These are phyloP conservation scores for Orchesella flavescens DNA, from an alignment of 2,888 invertebrate genomes.

Conservation along the genomic window DNA sequence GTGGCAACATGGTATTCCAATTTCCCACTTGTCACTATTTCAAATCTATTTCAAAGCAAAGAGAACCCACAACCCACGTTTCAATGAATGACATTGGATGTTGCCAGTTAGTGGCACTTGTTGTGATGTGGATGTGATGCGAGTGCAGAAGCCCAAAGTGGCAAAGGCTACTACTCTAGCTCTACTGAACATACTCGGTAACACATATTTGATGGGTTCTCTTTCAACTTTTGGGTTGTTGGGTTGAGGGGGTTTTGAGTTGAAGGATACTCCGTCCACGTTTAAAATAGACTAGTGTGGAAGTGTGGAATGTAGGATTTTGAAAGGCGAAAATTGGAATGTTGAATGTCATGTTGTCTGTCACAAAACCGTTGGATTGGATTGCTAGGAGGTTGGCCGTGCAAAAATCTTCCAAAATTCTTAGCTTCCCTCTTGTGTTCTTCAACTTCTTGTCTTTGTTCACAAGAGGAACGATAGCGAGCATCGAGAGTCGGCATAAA, in stretches of 20 bases:
- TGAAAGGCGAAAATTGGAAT: constrained; percentile 55
- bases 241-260: too few species aligned
- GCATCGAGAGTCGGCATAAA: too few species aligned
- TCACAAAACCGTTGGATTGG: constrained; percentile 53
- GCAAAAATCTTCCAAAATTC: constrained; percentile 48
- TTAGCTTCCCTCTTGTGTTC: too few species aligned
- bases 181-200: background rate
- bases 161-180: background rate
- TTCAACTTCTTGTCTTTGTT: too few species aligned
- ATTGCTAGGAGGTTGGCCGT: constrained; percentile 45
- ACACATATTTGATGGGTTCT: background rate
- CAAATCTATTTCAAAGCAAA: constrained; percentile 22
- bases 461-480: too few species aligned
- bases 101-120: constrained; percentile 50
- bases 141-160: background rate
- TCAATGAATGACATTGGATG: constrained; percentile 23
- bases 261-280: too few species aligned
- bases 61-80: constrained; percentile 6
- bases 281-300: constrained; percentile 5
- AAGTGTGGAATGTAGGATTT: constrained; percentile 33
- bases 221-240: too few species aligned
- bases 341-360: constrained; percentile 62
- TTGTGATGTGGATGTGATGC: background rate
- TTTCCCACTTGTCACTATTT: constrained; percentile 50
- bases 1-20: constrained; percentile 60